A percentile compares a stretch with the other conserved stretches of the same genome.
Evolutionary conservation across 2,797 vertebrate species (phyloP).

Genomic region (Micromesistius poutassou): DNA sequence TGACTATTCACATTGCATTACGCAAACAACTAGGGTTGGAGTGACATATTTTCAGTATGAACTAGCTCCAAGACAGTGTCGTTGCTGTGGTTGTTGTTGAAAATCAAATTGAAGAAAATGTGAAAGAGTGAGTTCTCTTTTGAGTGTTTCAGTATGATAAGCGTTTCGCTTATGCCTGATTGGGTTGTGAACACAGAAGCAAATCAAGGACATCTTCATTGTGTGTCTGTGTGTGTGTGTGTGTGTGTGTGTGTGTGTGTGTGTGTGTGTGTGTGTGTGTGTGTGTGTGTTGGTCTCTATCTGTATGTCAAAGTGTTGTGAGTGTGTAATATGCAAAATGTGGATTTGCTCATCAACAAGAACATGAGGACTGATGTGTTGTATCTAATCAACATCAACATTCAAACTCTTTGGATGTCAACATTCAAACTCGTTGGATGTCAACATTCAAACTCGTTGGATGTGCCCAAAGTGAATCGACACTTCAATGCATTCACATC

Average conservation of each 20-base stretch:
- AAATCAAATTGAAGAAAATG: conserved; percentile 28
- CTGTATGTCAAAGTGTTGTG: too few species aligned
- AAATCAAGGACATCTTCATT: not conserved
- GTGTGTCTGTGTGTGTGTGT: not conserved
- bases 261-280: conserved; percentile 1
- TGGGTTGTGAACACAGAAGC: not conserved
- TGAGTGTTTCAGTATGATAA: conserved; percentile 46
- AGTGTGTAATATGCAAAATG: too few species aligned
- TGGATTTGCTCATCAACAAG: too few species aligned
- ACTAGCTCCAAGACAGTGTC: conserved; percentile 43
- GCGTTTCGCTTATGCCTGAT: conserved; percentile 19
- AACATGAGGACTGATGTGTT: too few species aligned
- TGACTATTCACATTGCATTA: conserved; percentile 45
- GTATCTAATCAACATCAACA: too few species aligned
- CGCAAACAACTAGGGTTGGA: conserved; percentile 35
- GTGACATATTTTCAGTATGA: conserved; percentile 46
- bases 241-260: conserved; percentile 5
- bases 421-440: too few species aligned
- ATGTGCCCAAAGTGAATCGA: too few species aligned
- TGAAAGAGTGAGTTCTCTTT: conserved; percentile 43
- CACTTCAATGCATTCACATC: too few species aligned
- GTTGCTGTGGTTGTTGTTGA: conserved; percentile 48
- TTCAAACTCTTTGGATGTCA: too few species aligned
- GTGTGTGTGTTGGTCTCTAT: too few species aligned
- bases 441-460: too few species aligned